Percentiles rank a stretch among this genome's conserved stretches.
Conservation (phyloP, 2,113 vertebrate genomes). For the Entomyzon cyanotis region DNA sequence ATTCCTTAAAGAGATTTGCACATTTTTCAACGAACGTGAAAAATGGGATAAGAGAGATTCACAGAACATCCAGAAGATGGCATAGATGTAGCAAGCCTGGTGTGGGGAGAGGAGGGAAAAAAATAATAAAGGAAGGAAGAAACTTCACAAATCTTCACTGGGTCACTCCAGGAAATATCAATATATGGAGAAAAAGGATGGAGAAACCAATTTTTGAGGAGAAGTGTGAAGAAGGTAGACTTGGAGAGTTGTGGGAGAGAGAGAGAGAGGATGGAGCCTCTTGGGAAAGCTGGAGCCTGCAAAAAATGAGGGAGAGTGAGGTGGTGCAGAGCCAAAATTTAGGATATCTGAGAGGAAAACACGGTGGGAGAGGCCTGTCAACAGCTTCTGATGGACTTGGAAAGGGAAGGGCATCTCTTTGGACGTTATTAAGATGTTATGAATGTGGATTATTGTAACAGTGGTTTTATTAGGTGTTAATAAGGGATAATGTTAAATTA, state of each 20-base stretch:
- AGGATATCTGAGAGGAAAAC: not conserved
- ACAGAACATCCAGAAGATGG: conserved; percentile 61
- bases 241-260: not conserved
- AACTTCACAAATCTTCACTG: not conserved
- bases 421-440: not conserved
- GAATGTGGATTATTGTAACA: not conserved
- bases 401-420: not conserved
- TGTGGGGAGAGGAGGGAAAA: not conserved
- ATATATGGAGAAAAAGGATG: not conserved
- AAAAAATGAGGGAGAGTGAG: rapidly evolving
- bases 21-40: not conserved
- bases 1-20: not conserved
- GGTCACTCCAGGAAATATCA: not conserved
- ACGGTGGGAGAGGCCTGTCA: rapidly evolving
- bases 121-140: rapidly evolving
- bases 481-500: not conserved
- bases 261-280: not conserved
- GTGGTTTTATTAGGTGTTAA: not conserved
- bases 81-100: not conserved
- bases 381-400: not conserved
- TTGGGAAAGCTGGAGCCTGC: not conserved
- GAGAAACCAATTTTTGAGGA: not conserved
- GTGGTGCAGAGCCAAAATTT: not conserved
- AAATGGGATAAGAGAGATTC: not conserved
- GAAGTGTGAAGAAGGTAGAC: not conserved